phyloP scores from a whole-genome alignment of 2,797 vertebrate species.

The Brachyalestes nurse region DNA sequence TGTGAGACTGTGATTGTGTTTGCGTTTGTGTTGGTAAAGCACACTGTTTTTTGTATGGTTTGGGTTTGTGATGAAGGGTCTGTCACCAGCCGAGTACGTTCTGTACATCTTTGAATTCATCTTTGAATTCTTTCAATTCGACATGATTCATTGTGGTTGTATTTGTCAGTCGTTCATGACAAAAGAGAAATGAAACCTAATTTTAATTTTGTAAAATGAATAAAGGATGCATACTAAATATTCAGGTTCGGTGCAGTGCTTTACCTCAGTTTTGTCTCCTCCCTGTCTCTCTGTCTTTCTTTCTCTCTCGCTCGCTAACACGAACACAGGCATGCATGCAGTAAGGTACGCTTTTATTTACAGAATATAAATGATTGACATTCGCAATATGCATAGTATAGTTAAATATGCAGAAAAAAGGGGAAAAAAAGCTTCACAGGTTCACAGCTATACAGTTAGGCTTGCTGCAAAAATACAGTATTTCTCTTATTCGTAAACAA shows the following conservation, averaged over 20 bases:
- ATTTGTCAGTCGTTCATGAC: conserved; percentile 74
- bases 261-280: background rate
- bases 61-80: conserved; percentile 74
- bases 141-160: conserved; percentile 78
- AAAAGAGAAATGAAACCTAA: conserved; percentile 71
- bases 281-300: background rate
- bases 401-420: conserved; percentile 18
- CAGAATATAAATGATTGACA: conserved; percentile 38
- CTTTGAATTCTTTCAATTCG: conserved; percentile 75
- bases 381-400: conserved; percentile 46
- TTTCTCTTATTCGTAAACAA: conserved; percentile 29
- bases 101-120: conserved; percentile 79
- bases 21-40: conserved; percentile 76
- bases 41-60: conserved; percentile 67
- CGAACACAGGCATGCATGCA: background rate
- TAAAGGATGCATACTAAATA: conserved; percentile 78
- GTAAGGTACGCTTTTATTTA: conserved; percentile 22
- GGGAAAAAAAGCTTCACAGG: conserved; percentile 21
- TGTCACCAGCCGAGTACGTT: conserved; percentile 75
- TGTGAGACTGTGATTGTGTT: conserved; percentile 20
- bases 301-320: background rate
- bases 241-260: conserved; percentile 20
- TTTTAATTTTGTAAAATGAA: conserved; percentile 84
- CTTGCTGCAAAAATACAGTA: conserved; percentile 4
- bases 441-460: conserved; percentile 3